phyloP scores from a whole-genome alignment of 2,888 invertebrate species.

The Pseudolycoriella hygida region DNA sequence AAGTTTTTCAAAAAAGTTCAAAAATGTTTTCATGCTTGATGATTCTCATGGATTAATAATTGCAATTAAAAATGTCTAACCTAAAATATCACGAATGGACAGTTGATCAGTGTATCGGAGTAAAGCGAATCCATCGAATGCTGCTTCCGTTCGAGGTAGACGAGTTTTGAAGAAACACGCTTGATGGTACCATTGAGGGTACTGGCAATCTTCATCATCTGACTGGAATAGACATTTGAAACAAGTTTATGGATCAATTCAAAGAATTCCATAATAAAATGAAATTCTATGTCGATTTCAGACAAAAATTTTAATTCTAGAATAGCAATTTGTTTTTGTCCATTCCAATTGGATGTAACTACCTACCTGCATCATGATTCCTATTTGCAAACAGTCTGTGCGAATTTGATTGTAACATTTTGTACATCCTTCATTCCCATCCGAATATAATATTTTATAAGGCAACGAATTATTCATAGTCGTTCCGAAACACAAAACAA shows the following conservation, averaged over 20 bases:
- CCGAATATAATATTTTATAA: neutral
- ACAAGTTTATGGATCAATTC: neutral
- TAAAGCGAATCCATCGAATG: neutral
- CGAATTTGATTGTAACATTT: neutral
- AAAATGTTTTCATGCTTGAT: too few species aligned
- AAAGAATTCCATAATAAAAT: too few species aligned
- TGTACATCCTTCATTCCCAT: neutral
- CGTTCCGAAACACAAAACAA: too few species aligned
- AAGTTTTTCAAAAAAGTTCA: too few species aligned
- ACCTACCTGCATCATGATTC: slow-evolving; percentile 2
- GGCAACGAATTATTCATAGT: slow-evolving; percentile 1
- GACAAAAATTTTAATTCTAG: too few species aligned
- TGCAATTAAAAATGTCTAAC: too few species aligned
- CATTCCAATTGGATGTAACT: too few species aligned
- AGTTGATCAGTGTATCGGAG: neutral
- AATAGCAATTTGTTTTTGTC: too few species aligned
- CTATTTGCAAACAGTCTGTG: neutral
- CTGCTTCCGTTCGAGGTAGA: neutral
- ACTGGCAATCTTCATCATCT: neutral
- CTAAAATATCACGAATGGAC: neutral
- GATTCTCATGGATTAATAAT: too few species aligned
- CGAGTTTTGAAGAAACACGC: neutral
- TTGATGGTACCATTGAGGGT: neutral
- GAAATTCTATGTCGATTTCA: too few species aligned
- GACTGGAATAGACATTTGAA: neutral